phyloP scores from a whole-genome alignment of 1,140 invertebrate genomes.

The Thaumetopoea pityocampa region DNA sequence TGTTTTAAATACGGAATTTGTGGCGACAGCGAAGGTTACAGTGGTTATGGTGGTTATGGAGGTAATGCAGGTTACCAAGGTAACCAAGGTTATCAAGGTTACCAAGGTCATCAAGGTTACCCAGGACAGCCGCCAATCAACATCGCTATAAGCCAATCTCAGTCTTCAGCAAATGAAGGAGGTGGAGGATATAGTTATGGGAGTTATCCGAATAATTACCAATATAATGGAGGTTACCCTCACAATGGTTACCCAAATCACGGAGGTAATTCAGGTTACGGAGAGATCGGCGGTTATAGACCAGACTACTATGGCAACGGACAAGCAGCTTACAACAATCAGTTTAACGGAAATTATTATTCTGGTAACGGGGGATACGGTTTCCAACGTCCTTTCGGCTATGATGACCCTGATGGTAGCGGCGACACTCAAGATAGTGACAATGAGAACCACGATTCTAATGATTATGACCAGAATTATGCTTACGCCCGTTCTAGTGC shows the following conservation, averaged over 20 bases:
- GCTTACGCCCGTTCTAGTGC: conserved; percentile 3
- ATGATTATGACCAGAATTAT: conserved; percentile 5
- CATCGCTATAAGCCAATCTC: conserved; percentile 63
- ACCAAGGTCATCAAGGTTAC: conserved; percentile 34
- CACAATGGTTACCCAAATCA: conserved; percentile 19
- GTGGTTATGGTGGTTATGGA: conserved; percentile 35
- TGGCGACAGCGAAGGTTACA: background rate
- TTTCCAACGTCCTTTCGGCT: conserved; percentile 29
- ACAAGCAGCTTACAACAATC: conserved; percentile 44
- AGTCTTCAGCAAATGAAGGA: conserved; percentile 49
- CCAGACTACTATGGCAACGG: conserved; percentile 42
- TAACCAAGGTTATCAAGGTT: conserved; percentile 21
- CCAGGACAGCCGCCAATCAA: conserved; percentile 38
- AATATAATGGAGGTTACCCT: conserved; percentile 39
- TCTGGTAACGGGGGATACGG: conserved; percentile 37
- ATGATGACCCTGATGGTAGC: conserved; percentile 30
- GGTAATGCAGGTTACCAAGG: conserved; percentile 26
- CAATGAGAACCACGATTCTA: conserved; percentile 9
- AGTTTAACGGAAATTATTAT: conserved; percentile 59
- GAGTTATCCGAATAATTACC: conserved; percentile 52
- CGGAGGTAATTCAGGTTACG: conserved; percentile 19
- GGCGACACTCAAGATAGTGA: no score
- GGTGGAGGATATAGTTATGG: conserved; percentile 41
- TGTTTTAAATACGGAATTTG: conserved; percentile 47
- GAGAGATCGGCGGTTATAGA: conserved; percentile 15